phyloP scores from a whole-genome alignment of 2,888 invertebrate genomes.

The Caenorhabditis plicata region DNA sequence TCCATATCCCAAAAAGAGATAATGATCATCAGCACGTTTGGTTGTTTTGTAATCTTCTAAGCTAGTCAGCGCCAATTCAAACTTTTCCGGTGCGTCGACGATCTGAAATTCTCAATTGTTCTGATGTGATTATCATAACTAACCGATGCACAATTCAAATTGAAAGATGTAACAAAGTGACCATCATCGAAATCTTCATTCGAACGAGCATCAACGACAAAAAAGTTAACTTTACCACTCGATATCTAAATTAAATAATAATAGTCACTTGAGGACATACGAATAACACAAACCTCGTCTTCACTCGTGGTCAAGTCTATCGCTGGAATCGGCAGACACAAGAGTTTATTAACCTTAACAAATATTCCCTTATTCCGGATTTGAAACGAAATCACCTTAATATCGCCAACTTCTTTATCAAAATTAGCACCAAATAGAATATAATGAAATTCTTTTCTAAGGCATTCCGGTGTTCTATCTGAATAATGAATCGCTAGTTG shows the following conservation, averaged over 20 bases:
- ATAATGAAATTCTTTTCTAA: slow-evolving; percentile 69
- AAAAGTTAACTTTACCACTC: slow-evolving; percentile 72
- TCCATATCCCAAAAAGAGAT: slow-evolving; percentile 73
- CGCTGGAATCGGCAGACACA: slow-evolving; percentile 91
- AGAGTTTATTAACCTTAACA: slow-evolving; percentile 67
- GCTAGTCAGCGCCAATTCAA: slow-evolving; percentile 89
- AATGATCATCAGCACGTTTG: slow-evolving; percentile 76
- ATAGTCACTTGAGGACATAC: background rate
- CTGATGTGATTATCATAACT: slow-evolving; percentile 18
- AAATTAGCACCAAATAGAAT: slow-evolving; percentile 68
- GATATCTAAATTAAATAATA: slow-evolving; percentile 8
- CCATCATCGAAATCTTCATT: slow-evolving; percentile 95
- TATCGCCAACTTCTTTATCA: slow-evolving; percentile 56
- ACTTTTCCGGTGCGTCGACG: slow-evolving; percentile 92
- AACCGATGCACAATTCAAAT: slow-evolving; percentile 89
- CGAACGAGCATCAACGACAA: slow-evolving; percentile 93
- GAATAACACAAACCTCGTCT: slow-evolving; percentile 24
- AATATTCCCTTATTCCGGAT: background rate
- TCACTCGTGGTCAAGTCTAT: slow-evolving; percentile 35
- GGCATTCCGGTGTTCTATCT: slow-evolving; percentile 74
- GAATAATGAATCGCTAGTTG: slow-evolving; percentile 94
- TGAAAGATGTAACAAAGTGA: slow-evolving; percentile 94
- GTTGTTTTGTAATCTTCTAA: slow-evolving; percentile 78
- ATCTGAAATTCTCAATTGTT: slow-evolving; percentile 71
- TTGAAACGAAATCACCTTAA: slow-evolving; percentile 33